Evolutionary conservation across 2,797 vertebrate genomes (phyloP).

Genomic region (Psittacula echo): DNA sequence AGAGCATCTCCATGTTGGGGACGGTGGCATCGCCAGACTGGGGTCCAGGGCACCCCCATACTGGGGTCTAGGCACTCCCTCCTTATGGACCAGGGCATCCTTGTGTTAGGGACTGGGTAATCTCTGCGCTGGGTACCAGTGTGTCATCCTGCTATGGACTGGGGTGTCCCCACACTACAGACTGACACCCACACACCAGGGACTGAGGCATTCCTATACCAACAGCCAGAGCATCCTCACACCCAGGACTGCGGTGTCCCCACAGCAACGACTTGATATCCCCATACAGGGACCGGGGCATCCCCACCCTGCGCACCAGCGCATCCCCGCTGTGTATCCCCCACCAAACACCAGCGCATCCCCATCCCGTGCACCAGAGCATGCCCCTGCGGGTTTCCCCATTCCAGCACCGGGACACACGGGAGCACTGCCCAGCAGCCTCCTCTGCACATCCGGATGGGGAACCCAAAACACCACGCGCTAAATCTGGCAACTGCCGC

Average conservation of each 20-base stretch:
- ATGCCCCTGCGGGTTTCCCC: fast-evolving
- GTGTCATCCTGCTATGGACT: background rate
- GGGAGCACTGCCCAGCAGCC: background rate
- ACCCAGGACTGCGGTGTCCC: background rate
- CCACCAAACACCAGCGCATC: background rate
- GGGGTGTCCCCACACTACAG: background rate
- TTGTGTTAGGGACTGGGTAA: background rate
- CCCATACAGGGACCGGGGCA: too few species aligned
- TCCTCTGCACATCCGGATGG: background rate
- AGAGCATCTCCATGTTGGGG: background rate
- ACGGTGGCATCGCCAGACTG: background rate
- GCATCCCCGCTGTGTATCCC: background rate
- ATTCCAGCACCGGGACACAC: fast-evolving
- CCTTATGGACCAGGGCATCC: background rate
- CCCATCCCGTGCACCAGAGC: fast-evolving
- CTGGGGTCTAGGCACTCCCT: background rate
- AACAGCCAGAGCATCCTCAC: background rate
- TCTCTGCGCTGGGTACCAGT: background rate
- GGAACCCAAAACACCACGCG: background rate
- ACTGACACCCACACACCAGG: too few species aligned
- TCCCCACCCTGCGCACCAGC: fast-evolving
- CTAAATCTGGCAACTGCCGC: conserved; percentile 1
- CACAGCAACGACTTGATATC: background rate
- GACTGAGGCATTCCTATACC: background rate
- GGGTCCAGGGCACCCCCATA: background rate